Evolutionary conservation across 2,888 invertebrate genomes (phyloP).

Genomic region (Lasioglossum lativentre): DNA sequence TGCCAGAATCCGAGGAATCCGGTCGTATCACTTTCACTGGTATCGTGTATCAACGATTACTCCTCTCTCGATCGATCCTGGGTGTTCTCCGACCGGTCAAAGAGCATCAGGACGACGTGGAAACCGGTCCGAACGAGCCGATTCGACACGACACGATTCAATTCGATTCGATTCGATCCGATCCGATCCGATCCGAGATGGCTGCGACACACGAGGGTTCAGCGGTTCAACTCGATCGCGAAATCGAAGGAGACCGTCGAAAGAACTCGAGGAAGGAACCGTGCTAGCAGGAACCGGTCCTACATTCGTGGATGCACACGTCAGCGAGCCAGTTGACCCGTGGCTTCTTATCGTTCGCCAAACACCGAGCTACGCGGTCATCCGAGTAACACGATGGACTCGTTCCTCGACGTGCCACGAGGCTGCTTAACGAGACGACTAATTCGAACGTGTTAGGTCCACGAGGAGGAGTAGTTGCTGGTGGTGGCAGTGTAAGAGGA

Average conservation of each 20-base stretch:
- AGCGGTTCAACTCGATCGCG: slow-evolving; percentile 13
- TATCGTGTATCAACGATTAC: slow-evolving; percentile 5
- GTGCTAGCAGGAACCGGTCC: slow-evolving; percentile 18
- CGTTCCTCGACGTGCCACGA: slow-evolving; percentile 71
- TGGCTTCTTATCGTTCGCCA: slow-evolving; percentile 36
- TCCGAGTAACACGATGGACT: slow-evolving; percentile 56
- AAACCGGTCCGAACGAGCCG: background rate
- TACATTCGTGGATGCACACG: slow-evolving; percentile 16
- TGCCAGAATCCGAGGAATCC: slow-evolving; percentile 17
- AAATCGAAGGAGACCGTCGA: slow-evolving; percentile 7
- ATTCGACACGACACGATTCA: background rate
- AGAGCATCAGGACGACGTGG: background rate
- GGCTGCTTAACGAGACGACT: slow-evolving; percentile 81
- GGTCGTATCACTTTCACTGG: slow-evolving; percentile 34
- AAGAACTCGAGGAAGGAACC: background rate
- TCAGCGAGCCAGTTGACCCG: slow-evolving; percentile 29
- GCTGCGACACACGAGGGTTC: background rate
- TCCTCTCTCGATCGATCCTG: background rate
- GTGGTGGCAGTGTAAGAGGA: slow-evolving; percentile 66
- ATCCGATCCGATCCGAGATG: background rate
- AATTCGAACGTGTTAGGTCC: slow-evolving; percentile 79
- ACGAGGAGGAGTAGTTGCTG: slow-evolving; percentile 65
- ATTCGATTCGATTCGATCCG: too few species aligned
- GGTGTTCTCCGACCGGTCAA: background rate
- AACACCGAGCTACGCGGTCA: slow-evolving; percentile 44